A percentile compares a stretch with the other conserved stretches of the same genome.
Evolutionary conservation across 2,797 vertebrate genomes (phyloP).

Genomic region (Tamandua tetradactyla): DNA sequence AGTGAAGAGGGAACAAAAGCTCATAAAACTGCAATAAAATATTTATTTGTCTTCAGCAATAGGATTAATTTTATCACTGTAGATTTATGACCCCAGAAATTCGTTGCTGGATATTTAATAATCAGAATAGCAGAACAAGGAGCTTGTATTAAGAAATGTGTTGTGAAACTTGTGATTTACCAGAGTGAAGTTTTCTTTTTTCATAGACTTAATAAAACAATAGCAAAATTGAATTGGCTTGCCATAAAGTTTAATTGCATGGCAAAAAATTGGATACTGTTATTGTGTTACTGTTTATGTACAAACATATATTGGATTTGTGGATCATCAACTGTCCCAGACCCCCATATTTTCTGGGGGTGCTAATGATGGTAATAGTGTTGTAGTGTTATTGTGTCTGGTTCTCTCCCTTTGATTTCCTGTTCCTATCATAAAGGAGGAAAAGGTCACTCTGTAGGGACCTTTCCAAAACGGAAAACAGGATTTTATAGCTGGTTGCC

Average conservation of each 20-base stretch:
- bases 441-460: slow-evolving; percentile 60
- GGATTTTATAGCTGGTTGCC: slow-evolving; percentile 25
- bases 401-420: neutral
- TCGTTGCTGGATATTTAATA: slow-evolving; percentile 86
- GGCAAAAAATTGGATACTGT: slow-evolving; percentile 82
- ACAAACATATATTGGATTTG: slow-evolving; percentile 72
- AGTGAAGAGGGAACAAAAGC: slow-evolving; percentile 84
- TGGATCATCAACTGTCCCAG: neutral
- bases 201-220: slow-evolving; percentile 84
- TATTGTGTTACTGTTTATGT: slow-evolving; percentile 79
- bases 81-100: slow-evolving; percentile 86
- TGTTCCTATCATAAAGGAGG: slow-evolving; percentile 52
- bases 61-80: slow-evolving; percentile 87
- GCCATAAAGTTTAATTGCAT: slow-evolving; percentile 86
- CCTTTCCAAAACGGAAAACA: slow-evolving; percentile 57
- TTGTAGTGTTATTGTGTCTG: neutral
- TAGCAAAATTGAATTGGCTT: slow-evolving; percentile 85
- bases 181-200: slow-evolving; percentile 78
- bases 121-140: slow-evolving; percentile 86
- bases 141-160: slow-evolving; percentile 79
- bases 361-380: neutral
- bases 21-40: slow-evolving; percentile 89
- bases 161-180: slow-evolving; percentile 84
- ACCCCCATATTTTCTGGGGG: slow-evolving; percentile 27
- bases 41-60: slow-evolving; percentile 87